Evolutionary conservation across 1,140 invertebrate genomes (phyloP), one percentile per base, ranked within the genome.

Genomic region (Stegodyphus mimosarum): DNA sequence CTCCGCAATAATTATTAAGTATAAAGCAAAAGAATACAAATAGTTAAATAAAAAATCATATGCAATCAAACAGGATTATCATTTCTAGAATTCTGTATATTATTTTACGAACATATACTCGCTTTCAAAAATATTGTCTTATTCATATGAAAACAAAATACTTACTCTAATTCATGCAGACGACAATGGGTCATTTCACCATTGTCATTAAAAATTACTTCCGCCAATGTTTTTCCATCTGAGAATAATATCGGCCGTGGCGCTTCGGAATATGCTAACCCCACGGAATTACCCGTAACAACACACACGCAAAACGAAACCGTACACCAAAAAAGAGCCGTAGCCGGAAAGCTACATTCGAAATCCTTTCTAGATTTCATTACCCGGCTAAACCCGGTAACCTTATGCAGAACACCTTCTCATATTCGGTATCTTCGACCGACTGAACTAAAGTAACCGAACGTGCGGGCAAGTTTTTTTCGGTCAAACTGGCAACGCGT

Each of bases 161-260:
- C 80, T 83, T 53, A 83, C 80, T 83, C 80, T 7, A 83, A 55
- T 74, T 83, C 80, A 48, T 83, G 80, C 6, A 83, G 80, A 6
- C 63, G 55, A n/a, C 80, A 83, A 53, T 74, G 80, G 6, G 18
- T 55, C 80, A 83, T 83, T 7, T 60, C 60, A 17, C 80, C 80
- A 66, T 33, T 10, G 15, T 66, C 80, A 49, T 83, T 49, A 66
- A 66, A 52, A 10, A 83, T 33, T 6, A 83, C 55, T 52, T 83
- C 80, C 17, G 70, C 80, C 60, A 83, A 67, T 7, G 80, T 83
- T 55, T 83, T 83, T 7, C 63, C 80, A 33, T 83, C 80, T 11
- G 17, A 83, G 5, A 17, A 74, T 13, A 83, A 49, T 15, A 83
- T n/a, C 2, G 80, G 80, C 17, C 50, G n/a, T 1, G 71, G 71